Percentiles rank a stretch among this genome's conserved stretches.
phyloP scores from a whole-genome alignment of 1,140 invertebrate genomes.

The Lordiphosa mommai region DNA sequence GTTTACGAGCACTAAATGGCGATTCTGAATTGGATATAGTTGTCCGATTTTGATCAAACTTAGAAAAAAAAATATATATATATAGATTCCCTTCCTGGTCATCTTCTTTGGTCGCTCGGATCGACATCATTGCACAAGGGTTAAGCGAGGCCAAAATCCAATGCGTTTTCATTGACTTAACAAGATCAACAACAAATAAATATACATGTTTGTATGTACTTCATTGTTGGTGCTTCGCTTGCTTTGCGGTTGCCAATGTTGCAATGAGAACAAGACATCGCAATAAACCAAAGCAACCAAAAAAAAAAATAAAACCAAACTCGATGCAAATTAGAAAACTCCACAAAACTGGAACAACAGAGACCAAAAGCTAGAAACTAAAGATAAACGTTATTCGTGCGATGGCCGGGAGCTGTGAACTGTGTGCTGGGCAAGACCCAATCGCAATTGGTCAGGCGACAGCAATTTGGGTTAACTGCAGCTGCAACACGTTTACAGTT shows the following conservation, averaged over 20 bases:
- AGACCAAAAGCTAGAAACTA: conserved; percentile 2
- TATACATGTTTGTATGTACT: conserved; percentile 3
- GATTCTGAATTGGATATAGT: too few relatives aligned
- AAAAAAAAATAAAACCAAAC: conserved; percentile 1
- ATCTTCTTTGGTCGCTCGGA: too few relatives aligned
- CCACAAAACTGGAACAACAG: conserved; percentile 10
- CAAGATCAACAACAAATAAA: conserved; percentile 46
- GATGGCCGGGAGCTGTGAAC: conserved; percentile 33
- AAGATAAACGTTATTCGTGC: conserved; percentile 56
- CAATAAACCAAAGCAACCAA: neutral
- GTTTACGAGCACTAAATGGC: too few relatives aligned
- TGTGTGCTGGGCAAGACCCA: conserved; percentile 1
- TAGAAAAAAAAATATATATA: too few relatives aligned
- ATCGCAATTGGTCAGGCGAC: conserved; percentile 38
- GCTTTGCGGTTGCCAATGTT: conserved; percentile 57
- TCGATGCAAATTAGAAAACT: conserved; percentile 16
- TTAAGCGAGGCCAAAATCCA: conserved; percentile 16
- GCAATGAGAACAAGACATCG: conserved; percentile 48
- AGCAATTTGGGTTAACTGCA: conserved; percentile 71
- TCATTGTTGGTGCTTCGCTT: conserved; percentile 15
- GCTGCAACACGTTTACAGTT: conserved; percentile 38
- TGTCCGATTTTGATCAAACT: too few relatives aligned
- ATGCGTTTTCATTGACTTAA: conserved; percentile 47
- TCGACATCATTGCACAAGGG: conserved; percentile 26
- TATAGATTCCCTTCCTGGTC: too few relatives aligned